These are phyloP conservation scores for Petrocephalus sullivani DNA, from an alignment of 2,797 vertebrate species.

Conservation along the genomic window DNA sequence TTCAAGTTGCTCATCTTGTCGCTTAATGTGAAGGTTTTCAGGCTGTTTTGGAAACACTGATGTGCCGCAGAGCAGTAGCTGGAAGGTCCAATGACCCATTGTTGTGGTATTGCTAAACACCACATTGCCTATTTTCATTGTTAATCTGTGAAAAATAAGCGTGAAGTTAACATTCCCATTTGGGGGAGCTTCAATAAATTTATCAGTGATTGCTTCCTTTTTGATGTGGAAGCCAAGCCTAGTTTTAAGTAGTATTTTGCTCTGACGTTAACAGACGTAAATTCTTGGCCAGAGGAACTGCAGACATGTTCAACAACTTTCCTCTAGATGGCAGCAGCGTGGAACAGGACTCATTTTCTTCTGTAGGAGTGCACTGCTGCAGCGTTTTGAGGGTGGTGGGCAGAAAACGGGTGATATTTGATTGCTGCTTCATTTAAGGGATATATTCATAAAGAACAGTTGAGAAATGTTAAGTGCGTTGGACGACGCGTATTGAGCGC, in stretches of 20 bases:
- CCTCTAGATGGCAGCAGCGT: neutral
- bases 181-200: neutral
- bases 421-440: neutral
- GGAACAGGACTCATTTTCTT: neutral
- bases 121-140: neutral
- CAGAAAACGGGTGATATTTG: neutral
- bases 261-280: neutral
- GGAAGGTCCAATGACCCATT: neutral
- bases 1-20: neutral
- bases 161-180: neutral
- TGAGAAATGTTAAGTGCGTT: neutral
- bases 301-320: neutral
- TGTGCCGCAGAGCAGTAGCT: neutral
- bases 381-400: neutral
- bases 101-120: neutral
- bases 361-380: neutral
- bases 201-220: neutral
- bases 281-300: neutral
- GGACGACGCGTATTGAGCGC: neutral
- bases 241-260: neutral
- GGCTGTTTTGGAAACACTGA: neutral
- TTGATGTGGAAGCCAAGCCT: neutral
- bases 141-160: no score
- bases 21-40: neutral
- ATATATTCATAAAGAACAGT: neutral